Base-by-base conservation (phyloP, 2,888 invertebrate species). In the Drosophila yooni region DNA sequence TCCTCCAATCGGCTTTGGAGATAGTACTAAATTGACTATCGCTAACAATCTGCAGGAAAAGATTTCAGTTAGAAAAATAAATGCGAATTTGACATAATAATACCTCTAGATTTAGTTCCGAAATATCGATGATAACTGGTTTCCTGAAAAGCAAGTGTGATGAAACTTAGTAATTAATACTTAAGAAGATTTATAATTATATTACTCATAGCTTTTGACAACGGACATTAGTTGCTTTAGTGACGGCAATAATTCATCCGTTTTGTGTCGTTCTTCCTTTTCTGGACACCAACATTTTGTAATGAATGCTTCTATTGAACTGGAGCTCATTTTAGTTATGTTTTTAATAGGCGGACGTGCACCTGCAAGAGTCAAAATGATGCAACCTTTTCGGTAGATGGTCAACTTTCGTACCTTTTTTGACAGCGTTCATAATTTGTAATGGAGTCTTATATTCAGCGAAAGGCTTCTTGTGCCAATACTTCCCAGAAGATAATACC, bases 401-500 rank as follows among this genome's bases (percentile, higher is more conserved):
- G 10, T 18, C 1, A 50, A 18, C 18, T 29, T 18, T 13, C 11
- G 1, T n/a, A 51, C 51, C 51, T 3, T 0, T 6, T 13, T 2
- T 7, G 4, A 51, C 29, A 21, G 46, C 46, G 21, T 46, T 3
- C 29, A 0, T 1, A n/a, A 51, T 29, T 11, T 18, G 21, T n/a
- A 21, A 21, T 29, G 5, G 27, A 21, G 0, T 13, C 21, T n/a
- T 29, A n/a, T 11, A 2, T 21, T 25, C 46, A 40, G 21, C 18
- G 48, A 50, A 64, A 29, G 64, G 38, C 25, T 51, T 40, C 13
- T 34, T 34, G 34, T 0, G 68, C 13, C 29, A 68, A 11, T 6
- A 64, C 10, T 13, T 69, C 68, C 68, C 68, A 69, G 6, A 52
- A 38, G 18, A 64, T 31, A 21, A 64, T 64, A 6, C 67, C 67